Conservation (phyloP, 2,888 invertebrate species). For the Iselma pallidipennis region DNA sequence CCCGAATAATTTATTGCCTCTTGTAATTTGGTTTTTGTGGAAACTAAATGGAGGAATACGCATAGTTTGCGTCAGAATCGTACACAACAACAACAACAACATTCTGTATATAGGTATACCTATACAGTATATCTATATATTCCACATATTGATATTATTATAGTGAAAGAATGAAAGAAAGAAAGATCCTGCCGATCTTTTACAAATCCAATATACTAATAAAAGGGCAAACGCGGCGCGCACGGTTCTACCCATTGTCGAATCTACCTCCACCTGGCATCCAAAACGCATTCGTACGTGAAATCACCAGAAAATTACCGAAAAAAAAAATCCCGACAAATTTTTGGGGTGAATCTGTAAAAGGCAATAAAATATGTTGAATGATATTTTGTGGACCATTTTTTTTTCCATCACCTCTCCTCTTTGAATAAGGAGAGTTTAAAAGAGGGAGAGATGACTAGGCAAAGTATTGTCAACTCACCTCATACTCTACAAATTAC, state of each 20-base stretch:
- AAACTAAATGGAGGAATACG: constrained; percentile 46
- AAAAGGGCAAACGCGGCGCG: constrained; percentile 50
- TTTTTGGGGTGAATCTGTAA: constrained; percentile 45
- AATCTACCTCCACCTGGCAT: constrained; percentile 45
- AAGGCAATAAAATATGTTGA: constrained; percentile 48
- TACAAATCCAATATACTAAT: constrained; percentile 46
- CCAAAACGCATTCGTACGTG: constrained; percentile 45
- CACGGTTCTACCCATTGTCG: constrained; percentile 41
- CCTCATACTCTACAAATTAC: constrained; percentile 42
- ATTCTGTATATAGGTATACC: too few relatives aligned
- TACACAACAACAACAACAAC: constrained; percentile 32
- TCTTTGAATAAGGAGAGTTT: neutral
- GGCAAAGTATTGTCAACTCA: constrained; percentile 25
- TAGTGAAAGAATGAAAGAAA: constrained; percentile 22
- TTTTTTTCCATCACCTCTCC: neutral
- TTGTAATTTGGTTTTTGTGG: constrained; percentile 51
- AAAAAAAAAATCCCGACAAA: constrained; percentile 40
- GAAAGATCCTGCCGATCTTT: too few relatives aligned
- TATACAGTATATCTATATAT: constrained; percentile 17
- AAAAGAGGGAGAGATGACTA: constrained; percentile 10
- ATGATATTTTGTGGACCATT: constrained; percentile 37
- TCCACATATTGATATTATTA: constrained; percentile 26
- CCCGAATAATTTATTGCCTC: constrained; percentile 42
- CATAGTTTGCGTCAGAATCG: constrained; percentile 28
- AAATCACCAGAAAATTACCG: constrained; percentile 54